Conservation (phyloP, 2,888 invertebrate genomes). For the Sarcophaga caerulescens region DNA sequence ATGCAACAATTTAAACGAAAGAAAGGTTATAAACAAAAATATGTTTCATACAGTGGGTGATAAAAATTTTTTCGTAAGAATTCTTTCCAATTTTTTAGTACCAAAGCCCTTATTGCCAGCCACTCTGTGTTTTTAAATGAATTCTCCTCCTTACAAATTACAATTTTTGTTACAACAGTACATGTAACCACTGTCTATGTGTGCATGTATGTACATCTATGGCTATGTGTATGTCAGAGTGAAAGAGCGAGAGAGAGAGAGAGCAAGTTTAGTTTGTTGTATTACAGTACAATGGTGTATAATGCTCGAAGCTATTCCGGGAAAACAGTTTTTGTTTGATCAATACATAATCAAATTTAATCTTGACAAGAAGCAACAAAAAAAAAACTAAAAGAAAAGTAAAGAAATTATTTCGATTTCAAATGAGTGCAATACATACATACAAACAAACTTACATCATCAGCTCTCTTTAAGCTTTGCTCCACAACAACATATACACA, state of each 20-base stretch:
- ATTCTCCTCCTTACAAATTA: too few species aligned
- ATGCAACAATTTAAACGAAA: slow-evolving; percentile 5
- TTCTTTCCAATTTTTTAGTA: too few species aligned
- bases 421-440: slow-evolving; percentile 3
- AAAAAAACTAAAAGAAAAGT: too few species aligned
- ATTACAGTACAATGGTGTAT: slow-evolving; percentile 57
- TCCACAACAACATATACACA: not conserved
- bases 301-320: slow-evolving; percentile 67
- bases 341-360: slow-evolving; percentile 75
- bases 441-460: not conserved
- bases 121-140: too few species aligned
- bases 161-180: too few species aligned
- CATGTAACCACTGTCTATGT: too few species aligned
- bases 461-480: too few species aligned
- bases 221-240: not conserved
- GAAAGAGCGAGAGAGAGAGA: not conserved
- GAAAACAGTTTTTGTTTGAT: slow-evolving; percentile 76
- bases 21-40: not conserved
- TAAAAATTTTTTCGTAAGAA: too few species aligned
- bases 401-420: slow-evolving; percentile 46
- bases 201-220: not conserved
- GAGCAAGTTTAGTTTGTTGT: not conserved
- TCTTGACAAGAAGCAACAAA: slow-evolving; percentile 47
- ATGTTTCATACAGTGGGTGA: too few species aligned
- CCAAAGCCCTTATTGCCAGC: too few species aligned